phyloP scores from a whole-genome alignment of 2,797 vertebrate genomes.

The Phoxinus dragarum region DNA sequence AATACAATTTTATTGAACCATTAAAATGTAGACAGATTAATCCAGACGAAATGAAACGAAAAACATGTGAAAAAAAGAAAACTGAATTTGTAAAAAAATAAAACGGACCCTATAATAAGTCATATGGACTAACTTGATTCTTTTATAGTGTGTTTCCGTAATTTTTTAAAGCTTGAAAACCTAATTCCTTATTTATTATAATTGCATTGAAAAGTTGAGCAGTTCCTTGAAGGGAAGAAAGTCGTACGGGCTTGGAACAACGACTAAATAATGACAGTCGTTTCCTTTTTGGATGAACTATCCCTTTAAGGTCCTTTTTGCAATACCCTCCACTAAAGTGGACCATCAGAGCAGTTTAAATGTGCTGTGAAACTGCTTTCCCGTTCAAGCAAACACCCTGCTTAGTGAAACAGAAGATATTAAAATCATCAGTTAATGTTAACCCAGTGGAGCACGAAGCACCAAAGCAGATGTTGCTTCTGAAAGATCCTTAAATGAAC shows the following conservation, averaged over 20 bases:
- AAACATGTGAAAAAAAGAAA: background rate
- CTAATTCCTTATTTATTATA: background rate
- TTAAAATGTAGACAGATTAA: too few relatives aligned
- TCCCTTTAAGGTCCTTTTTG: constrained; percentile 4
- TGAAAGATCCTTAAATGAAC: constrained; percentile 35
- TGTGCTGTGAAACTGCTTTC: constrained; percentile 9
- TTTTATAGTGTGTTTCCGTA: background rate
- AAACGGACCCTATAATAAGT: background rate
- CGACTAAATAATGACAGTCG: background rate
- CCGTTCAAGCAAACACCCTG: constrained; percentile 24
- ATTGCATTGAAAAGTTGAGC: background rate
- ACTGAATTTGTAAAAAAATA: too few relatives aligned
- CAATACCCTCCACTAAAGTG: background rate
- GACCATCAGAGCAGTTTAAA: constrained; percentile 4
- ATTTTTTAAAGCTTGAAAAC: background rate
- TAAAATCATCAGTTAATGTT: constrained; percentile 35
- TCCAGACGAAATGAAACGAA: background rate
- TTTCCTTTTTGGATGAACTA: background rate
- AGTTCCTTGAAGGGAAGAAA: background rate
- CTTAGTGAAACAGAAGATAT: constrained; percentile 44
- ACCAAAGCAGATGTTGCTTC: constrained; percentile 34
- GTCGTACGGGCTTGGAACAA: background rate
- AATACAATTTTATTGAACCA: background rate
- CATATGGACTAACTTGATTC: background rate
- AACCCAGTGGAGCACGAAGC: constrained; percentile 31